Base-by-base conservation (phyloP, 2,113 vertebrate genomes). In the Silurus asotus region DNA sequence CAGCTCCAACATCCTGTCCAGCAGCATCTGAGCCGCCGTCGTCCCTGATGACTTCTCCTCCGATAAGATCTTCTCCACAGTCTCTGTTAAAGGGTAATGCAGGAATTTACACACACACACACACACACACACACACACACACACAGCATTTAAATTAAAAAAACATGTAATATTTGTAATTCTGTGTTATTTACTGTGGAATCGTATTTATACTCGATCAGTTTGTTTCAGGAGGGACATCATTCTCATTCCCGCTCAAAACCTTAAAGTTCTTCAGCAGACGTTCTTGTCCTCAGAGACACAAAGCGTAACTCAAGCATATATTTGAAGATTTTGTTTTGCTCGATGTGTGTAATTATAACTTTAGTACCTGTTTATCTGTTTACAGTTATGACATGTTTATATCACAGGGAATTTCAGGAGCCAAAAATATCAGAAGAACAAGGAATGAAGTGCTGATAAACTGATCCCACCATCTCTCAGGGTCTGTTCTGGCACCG, bases 31-130 rank as follows among this genome's bases (percentile, higher is more conserved):
- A 28, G 88, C 88, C 8, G 92, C 91, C 5, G 1, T 2, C 2
- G 81, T 91, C 25, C 84, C 74, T 25, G 91, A 92, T 2, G 0
- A 67, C 5, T 10, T 49, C 87, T 92, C 92, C 49, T 75, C 9
- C 3, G 88, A 90, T 20, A 90, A 15, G 78, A 92, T 91, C 17
- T 9, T 62, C 69, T 92, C 87, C 67, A 87, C 84, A 8, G 49
- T 56, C 58, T 78, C 92, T 92, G 86, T 20, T 74, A 0, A 49
- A 8, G 49, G 23, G 64, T 69, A 28, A 56, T 51, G 11, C 37
- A 45, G 14, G 8, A 83, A 76, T 15, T 55, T 25, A 55, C 25
- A 25, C 4, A 45, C 56, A 61, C 55, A 59, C 55, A 79, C 75
- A 55, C 74, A 55, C 51, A 56, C 51, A 25, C 53, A 28, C 49